Conservation (phyloP, 2,113 vertebrate genomes). For the Tapirus terrestris region DNA sequence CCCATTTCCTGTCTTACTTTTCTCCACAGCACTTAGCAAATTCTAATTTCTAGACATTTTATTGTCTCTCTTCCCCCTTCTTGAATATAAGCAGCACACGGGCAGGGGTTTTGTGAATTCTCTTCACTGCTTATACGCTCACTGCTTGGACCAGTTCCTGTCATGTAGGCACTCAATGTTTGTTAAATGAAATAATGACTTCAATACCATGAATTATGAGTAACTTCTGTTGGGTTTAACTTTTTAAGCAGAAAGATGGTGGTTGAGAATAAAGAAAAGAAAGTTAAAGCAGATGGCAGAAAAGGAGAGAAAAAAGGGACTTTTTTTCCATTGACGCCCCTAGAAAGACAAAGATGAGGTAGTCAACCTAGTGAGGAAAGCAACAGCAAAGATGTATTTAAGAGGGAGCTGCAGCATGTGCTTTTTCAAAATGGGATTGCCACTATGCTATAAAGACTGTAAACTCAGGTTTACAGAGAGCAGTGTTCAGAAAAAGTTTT, state of each 20-base stretch:
- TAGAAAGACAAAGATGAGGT: neutral
- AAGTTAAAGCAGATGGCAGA: neutral
- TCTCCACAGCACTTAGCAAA: neutral
- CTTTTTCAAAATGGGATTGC: neutral
- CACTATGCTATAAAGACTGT: neutral
- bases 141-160: neutral
- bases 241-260: constrained; percentile 24
- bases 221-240: neutral
- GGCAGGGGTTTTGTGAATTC: neutral
- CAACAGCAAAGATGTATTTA: neutral
- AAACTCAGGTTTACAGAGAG: neutral
- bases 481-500: neutral
- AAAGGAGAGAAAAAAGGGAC: neutral
- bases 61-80: neutral
- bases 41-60: constrained; percentile 35
- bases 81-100: neutral
- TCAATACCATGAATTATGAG: neutral
- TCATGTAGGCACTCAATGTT: neutral
- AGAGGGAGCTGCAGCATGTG: neutral
- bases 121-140: neutral
- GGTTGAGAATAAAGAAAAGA: neutral
- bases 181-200: neutral
- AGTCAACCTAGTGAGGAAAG: neutral
- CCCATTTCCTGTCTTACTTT: neutral
- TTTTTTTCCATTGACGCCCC: neutral